These are phyloP conservation scores for Apteryx owenii DNA, from an alignment of 2,113 vertebrate species.

Conservation along the genomic window DNA sequence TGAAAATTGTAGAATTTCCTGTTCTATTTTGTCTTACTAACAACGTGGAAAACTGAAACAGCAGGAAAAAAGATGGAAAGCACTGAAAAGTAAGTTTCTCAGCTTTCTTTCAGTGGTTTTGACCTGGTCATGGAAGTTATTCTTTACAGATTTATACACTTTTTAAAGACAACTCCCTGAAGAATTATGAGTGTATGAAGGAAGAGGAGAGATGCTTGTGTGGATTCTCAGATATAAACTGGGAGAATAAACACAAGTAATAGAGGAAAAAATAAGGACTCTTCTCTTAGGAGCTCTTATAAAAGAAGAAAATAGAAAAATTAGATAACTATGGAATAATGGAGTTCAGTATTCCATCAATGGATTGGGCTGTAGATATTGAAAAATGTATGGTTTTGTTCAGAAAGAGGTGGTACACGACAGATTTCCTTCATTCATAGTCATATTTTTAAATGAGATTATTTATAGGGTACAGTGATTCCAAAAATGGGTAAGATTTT, in stretches of 20 bases:
- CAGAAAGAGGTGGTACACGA: background rate
- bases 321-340: background rate
- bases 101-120: background rate
- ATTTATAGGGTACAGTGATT: background rate
- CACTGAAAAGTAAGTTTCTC: background rate
- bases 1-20: background rate
- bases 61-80: background rate
- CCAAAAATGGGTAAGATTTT: background rate
- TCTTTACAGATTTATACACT: background rate
- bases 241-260: background rate
- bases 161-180: background rate
- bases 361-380: background rate
- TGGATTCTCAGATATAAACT: background rate
- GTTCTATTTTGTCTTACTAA: background rate
- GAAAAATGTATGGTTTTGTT: background rate
- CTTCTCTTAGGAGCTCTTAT: background rate
- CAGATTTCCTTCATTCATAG: background rate
- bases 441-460: background rate
- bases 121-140: background rate
- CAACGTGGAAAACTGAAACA: background rate
- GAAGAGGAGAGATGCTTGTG: background rate
- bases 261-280: background rate
- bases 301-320: background rate
- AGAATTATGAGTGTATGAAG: background rate
- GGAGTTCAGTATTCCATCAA: background rate